These are phyloP conservation scores for Panulirus ornatus DNA, from an alignment of 1,140 invertebrate genomes.

Conservation along the genomic window DNA sequence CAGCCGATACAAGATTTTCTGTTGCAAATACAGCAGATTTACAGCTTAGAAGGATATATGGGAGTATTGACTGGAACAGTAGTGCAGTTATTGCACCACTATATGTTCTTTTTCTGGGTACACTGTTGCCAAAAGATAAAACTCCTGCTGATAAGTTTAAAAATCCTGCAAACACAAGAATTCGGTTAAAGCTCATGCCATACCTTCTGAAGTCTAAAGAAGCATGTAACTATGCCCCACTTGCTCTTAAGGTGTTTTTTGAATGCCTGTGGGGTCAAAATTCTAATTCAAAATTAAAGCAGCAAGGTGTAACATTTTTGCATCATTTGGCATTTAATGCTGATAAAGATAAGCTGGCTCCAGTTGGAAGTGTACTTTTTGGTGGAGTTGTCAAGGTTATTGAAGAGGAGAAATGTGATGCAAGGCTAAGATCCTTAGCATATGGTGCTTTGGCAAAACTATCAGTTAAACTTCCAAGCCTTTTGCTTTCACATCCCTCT, in stretches of 20 bases:
- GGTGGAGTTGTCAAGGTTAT: slow-evolving; percentile 75
- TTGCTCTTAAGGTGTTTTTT: slow-evolving; percentile 89
- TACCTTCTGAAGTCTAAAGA: slow-evolving; percentile 89
- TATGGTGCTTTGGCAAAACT: slow-evolving; percentile 88
- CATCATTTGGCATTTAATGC: slow-evolving; percentile 82
- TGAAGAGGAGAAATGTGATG: slow-evolving; percentile 77
- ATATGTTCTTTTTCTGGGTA: slow-evolving; percentile 88
- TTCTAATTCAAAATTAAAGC: slow-evolving; percentile 89
- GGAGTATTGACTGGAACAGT: slow-evolving; percentile 85
- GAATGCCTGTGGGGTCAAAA: slow-evolving; percentile 91
- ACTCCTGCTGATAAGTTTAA: slow-evolving; percentile 81
- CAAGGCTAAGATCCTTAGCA: slow-evolving; percentile 84
- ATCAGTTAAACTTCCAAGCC: slow-evolving; percentile 83
- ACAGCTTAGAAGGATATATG: slow-evolving; percentile 85
- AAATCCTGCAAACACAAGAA: slow-evolving; percentile 87
- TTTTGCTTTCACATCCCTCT: slow-evolving; percentile 76
- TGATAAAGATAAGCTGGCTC: slow-evolving; percentile 65
- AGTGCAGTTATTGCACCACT: slow-evolving; percentile 84
- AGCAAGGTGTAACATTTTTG: slow-evolving; percentile 89
- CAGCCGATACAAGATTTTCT: slow-evolving; percentile 90
- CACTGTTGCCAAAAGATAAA: slow-evolving; percentile 81
- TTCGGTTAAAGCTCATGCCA: slow-evolving; percentile 90
- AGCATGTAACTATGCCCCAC: slow-evolving; percentile 87
- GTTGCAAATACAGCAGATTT: slow-evolving; percentile 88
- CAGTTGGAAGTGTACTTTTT: slow-evolving; percentile 75